Conservation (phyloP, 35 echinoderm and acorn worm genomes). For the Ophiothrix spiculata region DNA sequence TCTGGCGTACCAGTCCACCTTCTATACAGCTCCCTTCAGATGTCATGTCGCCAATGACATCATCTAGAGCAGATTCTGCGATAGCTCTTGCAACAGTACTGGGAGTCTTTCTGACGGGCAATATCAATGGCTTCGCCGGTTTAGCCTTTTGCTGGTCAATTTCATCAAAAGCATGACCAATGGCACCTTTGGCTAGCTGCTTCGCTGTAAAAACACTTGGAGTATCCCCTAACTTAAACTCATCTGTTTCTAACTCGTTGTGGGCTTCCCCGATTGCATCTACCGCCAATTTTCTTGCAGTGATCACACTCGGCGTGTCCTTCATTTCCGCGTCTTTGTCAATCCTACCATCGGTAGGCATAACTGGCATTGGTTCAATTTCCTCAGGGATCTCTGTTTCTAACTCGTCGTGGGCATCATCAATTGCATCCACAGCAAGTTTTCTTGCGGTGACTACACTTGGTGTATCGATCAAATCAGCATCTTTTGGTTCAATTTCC, state of each 20-base stretch:
- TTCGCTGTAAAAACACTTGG: too few species aligned
- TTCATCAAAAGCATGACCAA: too few species aligned
- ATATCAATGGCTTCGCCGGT: neutral
- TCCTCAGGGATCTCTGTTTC: neutral
- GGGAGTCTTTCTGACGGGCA: neutral
- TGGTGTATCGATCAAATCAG: neutral
- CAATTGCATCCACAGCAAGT: neutral
- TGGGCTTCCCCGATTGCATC: too few species aligned
- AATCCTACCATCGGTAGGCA: too few species aligned
- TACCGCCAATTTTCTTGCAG: too few species aligned
- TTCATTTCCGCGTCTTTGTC: too few species aligned
- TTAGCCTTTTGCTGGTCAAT: neutral
- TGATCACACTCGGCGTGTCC: too few species aligned
- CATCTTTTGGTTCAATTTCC: too few species aligned
- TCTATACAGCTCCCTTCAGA: neutral
- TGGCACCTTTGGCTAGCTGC: too few species aligned
- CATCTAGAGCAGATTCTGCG: neutral
- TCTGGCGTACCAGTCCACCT: neutral
- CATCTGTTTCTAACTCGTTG: too few species aligned
- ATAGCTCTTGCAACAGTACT: neutral
- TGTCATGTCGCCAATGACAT: neutral
- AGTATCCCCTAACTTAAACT: too few species aligned
- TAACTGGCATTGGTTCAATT: neutral
- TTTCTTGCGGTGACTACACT: neutral
- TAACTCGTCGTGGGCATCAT: neutral